These are phyloP conservation scores for Cantharis rustica DNA, from an alignment of 2,888 invertebrate species.

Conservation along the genomic window DNA sequence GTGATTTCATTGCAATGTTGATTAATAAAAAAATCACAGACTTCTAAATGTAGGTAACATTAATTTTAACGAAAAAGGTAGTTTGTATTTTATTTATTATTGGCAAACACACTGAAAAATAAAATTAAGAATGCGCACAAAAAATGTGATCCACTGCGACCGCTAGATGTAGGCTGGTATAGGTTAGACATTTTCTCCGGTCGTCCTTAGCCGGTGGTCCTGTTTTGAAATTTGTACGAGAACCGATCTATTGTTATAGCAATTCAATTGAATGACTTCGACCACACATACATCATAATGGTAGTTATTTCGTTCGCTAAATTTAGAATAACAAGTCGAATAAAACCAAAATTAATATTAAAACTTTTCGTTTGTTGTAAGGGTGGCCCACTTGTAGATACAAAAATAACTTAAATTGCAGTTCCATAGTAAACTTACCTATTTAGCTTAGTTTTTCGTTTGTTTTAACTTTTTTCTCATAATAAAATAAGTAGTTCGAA, in stretches of 20 bases:
- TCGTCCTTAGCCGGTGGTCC: constrained; percentile 52
- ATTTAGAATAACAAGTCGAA: constrained; percentile 7
- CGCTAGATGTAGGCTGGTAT: constrained; percentile 30
- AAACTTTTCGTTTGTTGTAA: constrained; percentile 58
- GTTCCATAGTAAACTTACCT: constrained; percentile 42
- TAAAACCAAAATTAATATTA: constrained; percentile 46
- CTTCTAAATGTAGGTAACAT: neutral
- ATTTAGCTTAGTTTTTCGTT: constrained; percentile 14
- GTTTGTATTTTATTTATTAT: neutral
- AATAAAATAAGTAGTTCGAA: neutral
- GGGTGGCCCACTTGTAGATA: constrained; percentile 52
- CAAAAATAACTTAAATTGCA: constrained; percentile 15
- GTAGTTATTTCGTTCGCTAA: constrained; percentile 13
- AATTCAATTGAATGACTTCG: constrained; percentile 45
- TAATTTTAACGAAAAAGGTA: neutral
- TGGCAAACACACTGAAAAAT: neutral
- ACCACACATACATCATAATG: constrained; percentile 39
- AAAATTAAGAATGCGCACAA: neutral
- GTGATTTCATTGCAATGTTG: neutral
- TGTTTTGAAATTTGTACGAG: constrained; percentile 46
- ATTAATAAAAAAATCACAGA: neutral
- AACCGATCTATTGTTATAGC: constrained; percentile 49
- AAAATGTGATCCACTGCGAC: neutral
- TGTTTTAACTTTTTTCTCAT: neutral
- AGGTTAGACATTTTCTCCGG: constrained; percentile 45